Evolutionary conservation across 2,113 vertebrate species (phyloP).

Genomic region (Campylomormyrus tamandua): DNA sequence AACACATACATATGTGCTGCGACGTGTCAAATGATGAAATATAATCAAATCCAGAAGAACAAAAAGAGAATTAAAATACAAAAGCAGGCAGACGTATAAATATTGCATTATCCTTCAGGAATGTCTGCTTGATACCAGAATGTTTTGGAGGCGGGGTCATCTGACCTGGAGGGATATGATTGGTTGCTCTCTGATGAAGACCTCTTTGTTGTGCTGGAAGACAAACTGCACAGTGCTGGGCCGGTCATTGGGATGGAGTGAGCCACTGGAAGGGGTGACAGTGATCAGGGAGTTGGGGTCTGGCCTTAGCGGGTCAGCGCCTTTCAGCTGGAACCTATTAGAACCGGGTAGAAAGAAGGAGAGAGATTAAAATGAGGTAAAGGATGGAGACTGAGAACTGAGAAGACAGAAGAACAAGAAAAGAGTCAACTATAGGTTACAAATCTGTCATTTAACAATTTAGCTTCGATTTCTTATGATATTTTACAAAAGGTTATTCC

Average conservation of each 20-base stretch:
- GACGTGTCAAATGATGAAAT: background rate
- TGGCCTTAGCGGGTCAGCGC: constrained; percentile 21
- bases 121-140: background rate
- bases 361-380: background rate
- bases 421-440: background rate
- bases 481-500: background rate
- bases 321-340: constrained; percentile 66
- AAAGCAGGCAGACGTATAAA: background rate
- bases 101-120: background rate
- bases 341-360: background rate
- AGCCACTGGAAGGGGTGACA: constrained; percentile 62
- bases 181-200: constrained; percentile 61
- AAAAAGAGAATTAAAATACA: background rate
- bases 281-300: constrained; percentile 62
- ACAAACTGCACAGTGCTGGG: constrained; percentile 55
- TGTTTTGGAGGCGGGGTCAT: background rate
- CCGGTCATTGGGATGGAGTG: constrained; percentile 53
- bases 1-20: background rate
- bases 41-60: background rate
- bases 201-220: constrained; percentile 65
- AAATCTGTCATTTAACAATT: background rate
- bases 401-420: background rate
- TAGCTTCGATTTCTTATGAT: background rate
- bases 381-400: background rate
- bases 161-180: constrained; percentile 76